Conservation (phyloP, 2,113 vertebrate species). For the Catharus minimus region DNA sequence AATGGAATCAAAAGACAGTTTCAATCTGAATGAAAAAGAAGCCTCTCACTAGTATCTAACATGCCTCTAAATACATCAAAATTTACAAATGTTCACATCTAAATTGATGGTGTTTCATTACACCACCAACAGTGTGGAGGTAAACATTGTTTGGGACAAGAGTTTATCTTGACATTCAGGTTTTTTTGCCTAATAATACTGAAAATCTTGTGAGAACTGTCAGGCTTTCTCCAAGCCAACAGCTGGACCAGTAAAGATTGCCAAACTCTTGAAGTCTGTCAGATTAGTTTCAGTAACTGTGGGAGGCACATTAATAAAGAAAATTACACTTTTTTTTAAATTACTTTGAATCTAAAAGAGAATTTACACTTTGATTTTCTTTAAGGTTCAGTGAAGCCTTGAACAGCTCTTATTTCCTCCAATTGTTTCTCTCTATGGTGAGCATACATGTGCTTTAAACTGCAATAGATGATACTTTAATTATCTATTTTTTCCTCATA, state of each 20-base stretch:
- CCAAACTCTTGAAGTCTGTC: background rate
- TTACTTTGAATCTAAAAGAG: background rate
- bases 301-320: background rate
- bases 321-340: background rate
- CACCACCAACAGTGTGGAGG: background rate
- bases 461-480: background rate
- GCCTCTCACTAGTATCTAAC: background rate
- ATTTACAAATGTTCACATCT: background rate
- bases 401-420: background rate
- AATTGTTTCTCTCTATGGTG: background rate
- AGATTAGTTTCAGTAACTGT: background rate
- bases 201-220: background rate
- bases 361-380: background rate
- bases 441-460: background rate
- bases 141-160: background rate
- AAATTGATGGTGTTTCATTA: background rate
- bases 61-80: background rate
- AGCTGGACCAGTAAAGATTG: background rate
- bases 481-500: background rate
- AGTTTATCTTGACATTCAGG: background rate
- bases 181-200: background rate
- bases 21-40: background rate
- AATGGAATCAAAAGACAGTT: background rate
- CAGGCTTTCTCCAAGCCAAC: conserved; percentile 10
- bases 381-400: background rate